Percentiles rank a stretch among this genome's conserved stretches.
These are phyloP conservation scores for Syndactyla subalaris DNA, from an alignment of 2,797 vertebrate species.

Conservation along the genomic window DNA sequence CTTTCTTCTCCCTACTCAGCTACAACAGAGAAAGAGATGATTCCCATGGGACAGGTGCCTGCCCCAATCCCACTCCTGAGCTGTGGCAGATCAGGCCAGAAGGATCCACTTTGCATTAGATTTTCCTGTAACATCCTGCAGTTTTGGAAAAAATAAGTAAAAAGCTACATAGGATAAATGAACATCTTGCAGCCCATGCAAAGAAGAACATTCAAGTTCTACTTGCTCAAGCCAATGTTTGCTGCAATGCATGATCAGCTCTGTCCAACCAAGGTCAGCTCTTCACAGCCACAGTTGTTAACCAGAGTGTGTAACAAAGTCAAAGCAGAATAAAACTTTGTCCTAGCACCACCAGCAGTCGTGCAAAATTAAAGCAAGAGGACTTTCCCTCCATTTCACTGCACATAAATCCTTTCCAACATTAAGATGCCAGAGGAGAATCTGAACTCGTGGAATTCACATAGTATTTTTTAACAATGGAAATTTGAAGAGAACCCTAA, in stretches of 20 bases:
- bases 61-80: neutral
- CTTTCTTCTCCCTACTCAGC: neutral
- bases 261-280: neutral
- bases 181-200: neutral
- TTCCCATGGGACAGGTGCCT: neutral
- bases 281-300: neutral
- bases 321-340: neutral
- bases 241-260: rapidly evolving
- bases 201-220: neutral
- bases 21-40: neutral
- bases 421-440: neutral
- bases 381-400: neutral
- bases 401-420: neutral
- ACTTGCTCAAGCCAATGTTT: neutral
- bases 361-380: neutral
- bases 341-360: neutral
- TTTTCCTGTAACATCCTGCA: neutral
- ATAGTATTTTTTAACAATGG: neutral
- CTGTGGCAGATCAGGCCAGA: neutral
- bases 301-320: neutral
- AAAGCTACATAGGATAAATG: neutral
- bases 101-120: neutral
- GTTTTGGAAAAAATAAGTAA: neutral
- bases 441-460: neutral
- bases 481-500: neutral